Conservation (phyloP, 2,797 vertebrate species). For the Lacerta bilineata region DNA sequence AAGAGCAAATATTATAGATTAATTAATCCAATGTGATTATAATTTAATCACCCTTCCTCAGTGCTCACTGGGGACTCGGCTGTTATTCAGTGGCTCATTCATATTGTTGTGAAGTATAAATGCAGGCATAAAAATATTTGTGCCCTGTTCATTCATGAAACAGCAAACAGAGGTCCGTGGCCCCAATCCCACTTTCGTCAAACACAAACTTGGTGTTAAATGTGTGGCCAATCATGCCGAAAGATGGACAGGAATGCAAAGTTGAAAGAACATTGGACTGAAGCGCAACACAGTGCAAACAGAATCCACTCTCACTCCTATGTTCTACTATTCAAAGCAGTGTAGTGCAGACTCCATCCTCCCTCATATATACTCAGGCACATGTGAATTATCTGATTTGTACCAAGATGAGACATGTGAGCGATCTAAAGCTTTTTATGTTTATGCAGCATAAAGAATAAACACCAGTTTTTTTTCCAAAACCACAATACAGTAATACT, state of each 20-base stretch:
- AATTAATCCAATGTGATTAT: constrained; percentile 99
- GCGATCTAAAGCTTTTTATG: not conserved
- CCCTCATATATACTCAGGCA: not conserved
- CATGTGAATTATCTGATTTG: not conserved
- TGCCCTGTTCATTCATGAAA: constrained; percentile 76
- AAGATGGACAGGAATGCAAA: not conserved
- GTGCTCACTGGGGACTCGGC: constrained; percentile 83
- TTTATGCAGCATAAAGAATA: not conserved
- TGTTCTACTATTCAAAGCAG: not conserved
- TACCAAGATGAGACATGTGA: not conserved
- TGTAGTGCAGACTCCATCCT: no score
- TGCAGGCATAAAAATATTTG: constrained; percentile 81
- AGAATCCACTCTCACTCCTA: not conserved
- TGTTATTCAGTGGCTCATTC: constrained; percentile 86
- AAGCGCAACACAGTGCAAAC: constrained; percentile 16
- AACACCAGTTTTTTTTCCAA: not conserved
- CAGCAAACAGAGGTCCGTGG: constrained; percentile 62
- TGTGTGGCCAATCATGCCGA: not conserved
- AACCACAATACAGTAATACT: not conserved
- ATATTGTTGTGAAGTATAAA: constrained; percentile 81
- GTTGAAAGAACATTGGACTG: not conserved
- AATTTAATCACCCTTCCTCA: constrained; percentile 97
- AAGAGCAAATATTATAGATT: constrained; percentile 99
- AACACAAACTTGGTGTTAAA: not conserved
- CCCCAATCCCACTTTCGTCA: constrained; percentile 49